A percentile compares a stretch with the other conserved stretches of the same genome.
Evolutionary conservation across 2,797 vertebrate genomes (phyloP).

Genomic region (Kryptolebias ocellatus): DNA sequence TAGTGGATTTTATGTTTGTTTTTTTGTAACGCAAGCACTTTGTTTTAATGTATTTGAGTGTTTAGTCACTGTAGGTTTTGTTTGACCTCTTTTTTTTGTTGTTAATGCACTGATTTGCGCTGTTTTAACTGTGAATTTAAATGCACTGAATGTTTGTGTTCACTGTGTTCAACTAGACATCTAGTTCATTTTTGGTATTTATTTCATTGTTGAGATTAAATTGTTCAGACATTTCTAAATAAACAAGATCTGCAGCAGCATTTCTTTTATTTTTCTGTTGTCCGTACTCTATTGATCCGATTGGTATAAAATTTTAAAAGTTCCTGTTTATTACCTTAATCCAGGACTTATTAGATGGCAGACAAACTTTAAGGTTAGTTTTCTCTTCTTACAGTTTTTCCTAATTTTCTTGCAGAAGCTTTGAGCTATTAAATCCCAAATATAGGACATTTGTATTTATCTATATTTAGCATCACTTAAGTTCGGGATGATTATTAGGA

Average conservation of each 20-base stretch:
- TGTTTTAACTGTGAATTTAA: slow-evolving; percentile 36
- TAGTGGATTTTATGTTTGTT: neutral
- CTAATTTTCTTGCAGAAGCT: too few species aligned
- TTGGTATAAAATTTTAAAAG: too few species aligned
- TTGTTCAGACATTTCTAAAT: neutral
- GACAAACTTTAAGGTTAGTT: too few species aligned
- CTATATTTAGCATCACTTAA: neutral
- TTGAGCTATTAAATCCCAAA: too few species aligned
- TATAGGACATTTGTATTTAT: neutral
- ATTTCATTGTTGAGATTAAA: neutral
- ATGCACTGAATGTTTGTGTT: slow-evolving; percentile 32
- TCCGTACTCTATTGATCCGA: too few species aligned
- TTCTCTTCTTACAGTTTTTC: too few species aligned
- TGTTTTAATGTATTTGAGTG: slow-evolving; percentile 19
- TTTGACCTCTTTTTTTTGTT: neutral
- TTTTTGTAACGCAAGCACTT: slow-evolving; percentile 40
- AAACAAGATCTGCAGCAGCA: neutral
- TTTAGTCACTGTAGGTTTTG: slow-evolving; percentile 17
- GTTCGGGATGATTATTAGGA: neutral
- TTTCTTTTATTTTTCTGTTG: too few species aligned
- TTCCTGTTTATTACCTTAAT: too few species aligned
- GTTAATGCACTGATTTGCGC: slow-evolving; percentile 35
- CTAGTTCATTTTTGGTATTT: neutral
- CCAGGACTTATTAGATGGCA: too few species aligned
- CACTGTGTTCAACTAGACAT: neutral